A percentile compares a stretch with the other conserved stretches of the same genome.
Evolutionary conservation across 2,113 vertebrate species (phyloP).

Genomic region (Columba livia): DNA sequence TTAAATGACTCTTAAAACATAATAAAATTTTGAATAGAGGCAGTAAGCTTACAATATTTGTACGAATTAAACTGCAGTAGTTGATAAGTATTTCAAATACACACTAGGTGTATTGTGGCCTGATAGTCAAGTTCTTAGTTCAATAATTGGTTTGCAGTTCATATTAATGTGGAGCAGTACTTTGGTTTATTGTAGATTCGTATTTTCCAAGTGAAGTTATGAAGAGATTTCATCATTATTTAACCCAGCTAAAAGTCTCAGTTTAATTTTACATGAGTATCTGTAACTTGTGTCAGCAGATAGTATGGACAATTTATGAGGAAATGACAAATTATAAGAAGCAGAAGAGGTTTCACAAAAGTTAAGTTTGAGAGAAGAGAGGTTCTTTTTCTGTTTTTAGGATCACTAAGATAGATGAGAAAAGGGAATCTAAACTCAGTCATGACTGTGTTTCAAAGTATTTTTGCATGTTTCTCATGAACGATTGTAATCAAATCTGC

Average conservation of each 20-base stretch:
- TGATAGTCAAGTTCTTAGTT: not conserved
- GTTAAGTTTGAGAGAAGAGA: not conserved
- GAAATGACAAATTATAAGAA: not conserved
- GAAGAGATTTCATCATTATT: not conserved
- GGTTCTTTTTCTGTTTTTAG: not conserved
- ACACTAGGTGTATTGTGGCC: not conserved
- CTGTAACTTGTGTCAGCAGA: not conserved
- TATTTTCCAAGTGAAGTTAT: not conserved
- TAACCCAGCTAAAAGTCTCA: not conserved
- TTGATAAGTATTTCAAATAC: not conserved
- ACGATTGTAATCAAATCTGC: not conserved
- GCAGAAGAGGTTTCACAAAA: not conserved
- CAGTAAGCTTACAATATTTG: not conserved
- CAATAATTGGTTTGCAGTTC: not conserved
- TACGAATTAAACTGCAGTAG: not conserved
- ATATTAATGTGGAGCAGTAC: not conserved
- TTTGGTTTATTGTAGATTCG: not conserved
- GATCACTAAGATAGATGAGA: not conserved
- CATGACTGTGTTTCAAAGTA: not conserved
- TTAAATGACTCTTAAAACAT: not conserved
- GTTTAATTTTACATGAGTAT: conserved; percentile 8
- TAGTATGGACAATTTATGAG: not conserved
- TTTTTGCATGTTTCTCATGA: not conserved
- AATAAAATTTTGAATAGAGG: not conserved
- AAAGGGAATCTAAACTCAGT: not conserved